phyloP scores from a whole-genome alignment of 2,888 invertebrate genomes.

The Drosophila mimetica region DNA sequence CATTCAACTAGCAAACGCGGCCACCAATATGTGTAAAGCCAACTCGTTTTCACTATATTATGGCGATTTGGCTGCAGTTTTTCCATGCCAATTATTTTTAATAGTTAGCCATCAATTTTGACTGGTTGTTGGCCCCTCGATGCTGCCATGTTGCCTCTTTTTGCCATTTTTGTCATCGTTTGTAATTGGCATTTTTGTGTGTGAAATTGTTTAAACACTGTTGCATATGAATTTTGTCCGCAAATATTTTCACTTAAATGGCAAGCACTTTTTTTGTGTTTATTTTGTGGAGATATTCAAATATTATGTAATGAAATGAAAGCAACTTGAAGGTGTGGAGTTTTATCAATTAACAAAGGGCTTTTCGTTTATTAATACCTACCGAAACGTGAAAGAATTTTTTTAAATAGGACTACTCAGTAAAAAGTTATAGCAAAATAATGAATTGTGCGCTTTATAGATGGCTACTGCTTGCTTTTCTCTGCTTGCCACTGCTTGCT shows the following conservation, averaged over 20 bases:
- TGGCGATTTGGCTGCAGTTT: conserved; percentile 12
- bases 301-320: conserved; percentile 32
- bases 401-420: no score
- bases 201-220: conserved; percentile 46
- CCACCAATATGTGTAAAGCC: conserved; percentile 45
- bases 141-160: background rate
- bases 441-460: no score
- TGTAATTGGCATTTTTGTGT: conserved; percentile 54
- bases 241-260: conserved; percentile 29
- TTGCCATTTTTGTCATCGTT: conserved; percentile 21
- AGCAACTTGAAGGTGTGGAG: conserved; percentile 1
- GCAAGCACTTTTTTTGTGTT: conserved; percentile 28
- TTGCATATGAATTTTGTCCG: conserved; percentile 36
- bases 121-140: conserved; percentile 10
- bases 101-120: conserved; percentile 29
- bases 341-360: background rate
- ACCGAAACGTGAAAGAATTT: no score
- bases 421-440: no score
- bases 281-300: conserved; percentile 3
- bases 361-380: no score
- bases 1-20: conserved; percentile 52
- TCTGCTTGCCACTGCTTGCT: no score
- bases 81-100: conserved; percentile 37
- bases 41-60: conserved; percentile 48
- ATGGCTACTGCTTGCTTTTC: no score